phyloP scores from a whole-genome alignment of 2,888 invertebrate genomes.

The Luffia ferchaultella region DNA sequence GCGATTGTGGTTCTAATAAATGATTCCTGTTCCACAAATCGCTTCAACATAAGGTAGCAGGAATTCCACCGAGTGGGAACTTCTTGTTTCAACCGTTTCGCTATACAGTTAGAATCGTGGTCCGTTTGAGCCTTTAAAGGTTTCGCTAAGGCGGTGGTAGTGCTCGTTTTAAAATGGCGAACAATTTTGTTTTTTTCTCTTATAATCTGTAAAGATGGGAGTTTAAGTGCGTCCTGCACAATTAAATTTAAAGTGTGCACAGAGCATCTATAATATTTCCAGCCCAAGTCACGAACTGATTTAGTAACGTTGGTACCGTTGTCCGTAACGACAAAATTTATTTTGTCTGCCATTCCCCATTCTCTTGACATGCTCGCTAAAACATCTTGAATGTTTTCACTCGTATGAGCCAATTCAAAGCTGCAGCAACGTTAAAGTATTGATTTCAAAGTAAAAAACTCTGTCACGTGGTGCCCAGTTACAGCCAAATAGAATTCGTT shows the following conservation, averaged over 20 bases:
- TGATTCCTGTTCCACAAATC: slow-evolving; percentile 14
- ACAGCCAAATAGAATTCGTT: neutral
- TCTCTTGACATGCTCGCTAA: neutral
- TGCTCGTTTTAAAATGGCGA: slow-evolving; percentile 14
- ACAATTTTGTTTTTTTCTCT: slow-evolving; percentile 17
- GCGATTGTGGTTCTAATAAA: neutral
- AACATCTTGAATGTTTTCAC: neutral
- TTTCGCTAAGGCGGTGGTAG: slow-evolving; percentile 12
- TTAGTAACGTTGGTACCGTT: neutral
- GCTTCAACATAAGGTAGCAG: slow-evolving; percentile 15
- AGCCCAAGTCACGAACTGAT: slow-evolving; percentile 6
- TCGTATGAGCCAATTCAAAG: neutral
- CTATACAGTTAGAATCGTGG: slow-evolving; percentile 9
- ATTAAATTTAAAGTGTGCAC: slow-evolving; percentile 19
- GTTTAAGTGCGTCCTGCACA: slow-evolving; percentile 12
- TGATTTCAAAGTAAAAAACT: neutral
- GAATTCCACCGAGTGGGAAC: slow-evolving; percentile 17
- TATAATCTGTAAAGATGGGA: slow-evolving; percentile 1
- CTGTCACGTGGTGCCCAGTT: neutral
- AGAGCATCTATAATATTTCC: slow-evolving; percentile 19
- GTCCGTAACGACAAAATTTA: slow-evolving; percentile 4
- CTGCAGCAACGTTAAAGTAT: neutral
- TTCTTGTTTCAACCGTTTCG: slow-evolving; percentile 14
- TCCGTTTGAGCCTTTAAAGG: slow-evolving; percentile 7
- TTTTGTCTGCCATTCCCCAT: slow-evolving; percentile 2